Conservation (phyloP, 2,888 invertebrate species). For the Melipona bicolor region DNA sequence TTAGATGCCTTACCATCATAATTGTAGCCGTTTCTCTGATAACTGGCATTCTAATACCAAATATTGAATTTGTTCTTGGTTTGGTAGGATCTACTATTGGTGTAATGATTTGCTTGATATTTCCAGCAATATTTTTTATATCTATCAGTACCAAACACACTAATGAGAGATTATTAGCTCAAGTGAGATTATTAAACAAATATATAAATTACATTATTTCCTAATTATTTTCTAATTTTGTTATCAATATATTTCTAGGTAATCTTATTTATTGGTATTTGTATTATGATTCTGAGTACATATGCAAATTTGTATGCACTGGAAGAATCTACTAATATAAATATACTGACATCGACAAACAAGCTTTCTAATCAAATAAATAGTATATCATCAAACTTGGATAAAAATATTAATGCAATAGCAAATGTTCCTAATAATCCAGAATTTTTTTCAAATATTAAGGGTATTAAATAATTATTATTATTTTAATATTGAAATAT, state of each 20-base stretch:
- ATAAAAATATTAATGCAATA: slow-evolving; percentile 71
- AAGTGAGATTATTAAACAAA: slow-evolving; percentile 85
- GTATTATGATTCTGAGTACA: slow-evolving; percentile 95
- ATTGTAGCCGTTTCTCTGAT: slow-evolving; percentile 91
- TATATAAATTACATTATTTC: neutral
- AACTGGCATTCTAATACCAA: slow-evolving; percentile 95
- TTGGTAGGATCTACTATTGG: slow-evolving; percentile 98
- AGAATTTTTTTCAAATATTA: slow-evolving; percentile 61
- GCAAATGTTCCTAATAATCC: slow-evolving; percentile 59
- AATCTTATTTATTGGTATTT: slow-evolving; percentile 92
- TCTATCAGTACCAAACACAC: slow-evolving; percentile 93
- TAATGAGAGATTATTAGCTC: slow-evolving; percentile 92
- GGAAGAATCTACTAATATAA: slow-evolving; percentile 86
- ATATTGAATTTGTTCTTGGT: slow-evolving; percentile 97
- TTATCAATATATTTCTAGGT: slow-evolving; percentile 84
- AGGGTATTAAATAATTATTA: slow-evolving; percentile 63
- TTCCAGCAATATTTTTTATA: slow-evolving; percentile 96
- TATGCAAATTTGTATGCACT: slow-evolving; percentile 93
- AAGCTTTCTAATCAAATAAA: slow-evolving; percentile 78
- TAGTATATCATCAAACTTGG: slow-evolving; percentile 75
- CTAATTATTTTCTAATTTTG: slow-evolving; percentile 1
- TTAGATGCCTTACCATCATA: slow-evolving; percentile 92
- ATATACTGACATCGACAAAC: slow-evolving; percentile 70
- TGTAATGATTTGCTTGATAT: slow-evolving; percentile 95
- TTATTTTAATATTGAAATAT: neutral